phyloP scores from a whole-genome alignment of 1,140 invertebrate species.

The Watersipora subatra region DNA sequence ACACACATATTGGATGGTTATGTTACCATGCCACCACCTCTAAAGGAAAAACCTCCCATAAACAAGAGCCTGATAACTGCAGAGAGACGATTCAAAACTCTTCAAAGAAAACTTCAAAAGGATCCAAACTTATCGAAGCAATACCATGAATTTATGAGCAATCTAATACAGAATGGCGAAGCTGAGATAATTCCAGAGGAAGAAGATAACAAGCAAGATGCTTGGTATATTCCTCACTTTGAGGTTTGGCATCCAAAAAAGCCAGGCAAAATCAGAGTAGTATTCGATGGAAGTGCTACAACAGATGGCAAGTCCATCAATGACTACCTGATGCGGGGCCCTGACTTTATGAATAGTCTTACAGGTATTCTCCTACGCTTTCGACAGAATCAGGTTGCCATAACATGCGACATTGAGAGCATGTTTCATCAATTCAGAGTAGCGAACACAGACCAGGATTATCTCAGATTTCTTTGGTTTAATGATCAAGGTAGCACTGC shows the following conservation, averaged over 20 bases:
- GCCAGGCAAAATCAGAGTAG: conserved; percentile 1
- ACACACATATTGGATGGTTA: too few relatives aligned
- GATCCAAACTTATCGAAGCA: too few relatives aligned
- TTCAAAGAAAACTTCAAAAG: background rate
- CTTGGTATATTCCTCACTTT: conserved; percentile 21
- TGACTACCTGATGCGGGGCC: conserved; percentile 12
- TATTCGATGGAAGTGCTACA: conserved; percentile 1
- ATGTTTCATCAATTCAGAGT: too few relatives aligned
- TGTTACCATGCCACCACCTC: too few relatives aligned
- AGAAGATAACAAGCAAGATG: background rate
- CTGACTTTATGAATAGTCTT: conserved; percentile 26
- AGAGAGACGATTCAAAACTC: too few relatives aligned
- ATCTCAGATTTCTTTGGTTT: background rate
- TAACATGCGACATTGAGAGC: too few relatives aligned
- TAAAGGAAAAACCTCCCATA: too few relatives aligned
- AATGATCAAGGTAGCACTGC: too few relatives aligned
- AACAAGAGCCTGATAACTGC: too few relatives aligned
- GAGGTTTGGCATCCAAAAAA: conserved; percentile 15
- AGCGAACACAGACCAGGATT: background rate
- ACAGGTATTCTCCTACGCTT: conserved; percentile 12
- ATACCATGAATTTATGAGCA: conserved; percentile 3
- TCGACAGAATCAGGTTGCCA: too few relatives aligned
- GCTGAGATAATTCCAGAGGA: conserved; percentile 1
- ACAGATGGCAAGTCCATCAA: conserved; percentile 15
- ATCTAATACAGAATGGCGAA: conserved; percentile 8